Conservation (phyloP, 2,113 vertebrate species). For the Sorex fumeus region DNA sequence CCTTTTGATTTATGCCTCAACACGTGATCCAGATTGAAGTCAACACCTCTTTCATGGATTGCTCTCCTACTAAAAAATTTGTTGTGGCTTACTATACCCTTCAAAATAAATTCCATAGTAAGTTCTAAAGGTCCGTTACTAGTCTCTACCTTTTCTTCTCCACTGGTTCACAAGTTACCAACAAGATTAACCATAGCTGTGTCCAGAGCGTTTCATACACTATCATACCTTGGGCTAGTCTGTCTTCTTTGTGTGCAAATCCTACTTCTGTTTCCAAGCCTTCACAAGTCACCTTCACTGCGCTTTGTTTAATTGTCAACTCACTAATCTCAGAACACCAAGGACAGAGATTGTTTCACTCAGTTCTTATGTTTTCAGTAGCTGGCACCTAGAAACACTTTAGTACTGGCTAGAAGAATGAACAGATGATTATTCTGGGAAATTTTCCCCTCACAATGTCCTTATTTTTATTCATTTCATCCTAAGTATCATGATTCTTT, state of each 20-base stretch:
- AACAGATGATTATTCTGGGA: not conserved
- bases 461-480: not conserved
- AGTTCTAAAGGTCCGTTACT: not conserved
- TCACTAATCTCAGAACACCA: not conserved
- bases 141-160: not conserved
- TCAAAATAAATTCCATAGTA: not conserved
- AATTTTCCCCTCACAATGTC: not conserved
- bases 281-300: not conserved
- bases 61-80: not conserved
- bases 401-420: not conserved
- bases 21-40: not conserved
- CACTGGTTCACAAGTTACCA: not conserved
- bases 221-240: not conserved
- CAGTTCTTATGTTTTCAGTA: not conserved
- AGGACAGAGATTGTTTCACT: not conserved
- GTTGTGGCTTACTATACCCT: not conserved
- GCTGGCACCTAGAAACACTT: not conserved
- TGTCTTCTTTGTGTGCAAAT: not conserved
- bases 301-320: not conserved
- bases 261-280: slow-evolving; percentile 14
- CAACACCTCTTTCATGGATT: not conserved
- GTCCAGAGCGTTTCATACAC: not conserved
- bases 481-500: slow-evolving; percentile 4
- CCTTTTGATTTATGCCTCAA: not conserved
- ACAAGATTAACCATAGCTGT: not conserved